phyloP scores from a whole-genome alignment of 2,113 vertebrate genomes.

The Oryctolagus cuniculus region mOryCun1.1 NC_091443.1:91966501-91967000 shows the following conservation, averaged over 20 bases:
- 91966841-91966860: background rate
- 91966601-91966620: too few species aligned
- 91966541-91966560: too few species aligned
- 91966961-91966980: conserved; percentile 96
- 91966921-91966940: conserved; percentile 94
- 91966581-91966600: too few species aligned
- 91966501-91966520: too few species aligned
- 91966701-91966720: background rate
- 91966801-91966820: background rate
- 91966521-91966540: too few species aligned
- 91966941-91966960: conserved; percentile 95
- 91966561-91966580: too few species aligned
- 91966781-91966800: background rate
- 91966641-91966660: background rate
- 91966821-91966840: background rate
- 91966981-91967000: conserved; percentile 95
- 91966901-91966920: conserved; percentile 87
- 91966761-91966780: background rate
- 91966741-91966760: conserved; percentile 45
- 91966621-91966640: background rate
- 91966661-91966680: background rate
- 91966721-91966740: background rate
- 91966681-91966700: background rate
- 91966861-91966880: conserved; percentile 9
- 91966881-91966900: background rate